Evolutionary conservation across 2,797 vertebrate genomes (phyloP), one percentile per base, ranked within the genome.

Genomic region (Xenentodon cancila): DNA sequence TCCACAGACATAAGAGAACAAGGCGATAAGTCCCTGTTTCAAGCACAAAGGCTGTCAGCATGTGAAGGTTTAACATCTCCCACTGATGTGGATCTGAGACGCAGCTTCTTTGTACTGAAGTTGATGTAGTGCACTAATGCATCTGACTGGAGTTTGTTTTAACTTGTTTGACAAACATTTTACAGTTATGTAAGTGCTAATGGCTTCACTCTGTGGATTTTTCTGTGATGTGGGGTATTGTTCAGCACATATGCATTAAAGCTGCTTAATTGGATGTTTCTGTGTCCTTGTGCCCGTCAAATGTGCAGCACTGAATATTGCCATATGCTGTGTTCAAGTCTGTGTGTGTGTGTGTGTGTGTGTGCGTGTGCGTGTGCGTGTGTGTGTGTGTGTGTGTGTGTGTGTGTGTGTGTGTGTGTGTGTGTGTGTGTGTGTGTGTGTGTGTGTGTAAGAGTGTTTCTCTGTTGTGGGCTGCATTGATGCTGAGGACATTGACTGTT

Each of bases 121-220:
- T 18, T 53, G 52, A 66, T 54, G 37, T 13, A 7, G 27, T 4
- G 50, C 45, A 22, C 9, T 59, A 43, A 53, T 32, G 34, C 48
- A 60, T 70, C 49, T 62, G 49, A 48, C 55, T 12, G 57, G 9
- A 45, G 40, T 78, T 83, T 73, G 72, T 76, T 80, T 85, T 75
- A 46, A 64, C 71, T 70, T 67, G 73, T 77, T 76, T 74, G 78
- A 70, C 74, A 34, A 65, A 66, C 69, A 27, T 44, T 18, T 25
- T 19, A 50, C 59, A 47, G 68, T 86, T 89, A 71, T 70, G 65
- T 72, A 80, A 82, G 71, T 18, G 11, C 66, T 87, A 84, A 89
- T 84, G 75, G 65, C 48, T 88, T 85, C 79, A 59, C 17, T 69
- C 73, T 80, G 78, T 65, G 42, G 55, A 45, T 70, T 71, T 19